Percentiles rank a stretch among this genome's conserved stretches.
These are phyloP conservation scores for Monarcha castaneiventris DNA, from an alignment of 2,113 vertebrate species.

Conservation along the genomic window DNA sequence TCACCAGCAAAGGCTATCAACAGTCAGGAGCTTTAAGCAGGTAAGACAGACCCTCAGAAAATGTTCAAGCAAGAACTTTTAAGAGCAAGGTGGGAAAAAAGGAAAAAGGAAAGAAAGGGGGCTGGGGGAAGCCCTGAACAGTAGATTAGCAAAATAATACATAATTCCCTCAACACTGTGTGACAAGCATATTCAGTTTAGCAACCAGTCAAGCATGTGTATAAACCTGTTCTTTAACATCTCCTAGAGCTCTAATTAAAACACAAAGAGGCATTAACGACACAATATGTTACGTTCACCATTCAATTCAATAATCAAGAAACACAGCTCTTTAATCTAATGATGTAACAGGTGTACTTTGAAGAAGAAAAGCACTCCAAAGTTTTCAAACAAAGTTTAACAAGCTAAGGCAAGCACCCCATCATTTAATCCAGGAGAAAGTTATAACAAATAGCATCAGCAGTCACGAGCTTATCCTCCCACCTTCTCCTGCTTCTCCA, in stretches of 20 bases:
- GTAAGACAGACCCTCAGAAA: background rate
- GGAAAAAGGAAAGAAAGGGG: background rate
- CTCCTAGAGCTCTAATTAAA: constrained; percentile 41
- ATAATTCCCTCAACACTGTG: background rate
- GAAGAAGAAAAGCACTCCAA: background rate
- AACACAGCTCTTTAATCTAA: background rate
- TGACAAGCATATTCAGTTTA: background rate
- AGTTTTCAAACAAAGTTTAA: constrained; percentile 7
- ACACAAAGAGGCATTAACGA: background rate
- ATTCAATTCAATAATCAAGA: background rate
- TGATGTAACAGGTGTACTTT: constrained; percentile 3
- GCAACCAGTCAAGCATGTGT: constrained; percentile 9
- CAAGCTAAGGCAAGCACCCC: background rate
- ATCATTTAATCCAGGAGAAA: background rate
- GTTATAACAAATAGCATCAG: background rate
- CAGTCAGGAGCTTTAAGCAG: background rate
- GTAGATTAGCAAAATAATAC: background rate
- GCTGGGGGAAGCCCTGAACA: background rate
- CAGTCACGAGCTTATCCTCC: constrained; percentile 35
- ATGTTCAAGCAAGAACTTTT: background rate
- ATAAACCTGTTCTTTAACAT: constrained; percentile 25
- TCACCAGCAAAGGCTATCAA: background rate
- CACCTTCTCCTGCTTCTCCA: constrained; percentile 9
- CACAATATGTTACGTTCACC: background rate
- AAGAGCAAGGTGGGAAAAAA: rapidly evolving